Conservation (phyloP, 1,140 invertebrate genomes). For the Antheraea mylitta region DNA sequence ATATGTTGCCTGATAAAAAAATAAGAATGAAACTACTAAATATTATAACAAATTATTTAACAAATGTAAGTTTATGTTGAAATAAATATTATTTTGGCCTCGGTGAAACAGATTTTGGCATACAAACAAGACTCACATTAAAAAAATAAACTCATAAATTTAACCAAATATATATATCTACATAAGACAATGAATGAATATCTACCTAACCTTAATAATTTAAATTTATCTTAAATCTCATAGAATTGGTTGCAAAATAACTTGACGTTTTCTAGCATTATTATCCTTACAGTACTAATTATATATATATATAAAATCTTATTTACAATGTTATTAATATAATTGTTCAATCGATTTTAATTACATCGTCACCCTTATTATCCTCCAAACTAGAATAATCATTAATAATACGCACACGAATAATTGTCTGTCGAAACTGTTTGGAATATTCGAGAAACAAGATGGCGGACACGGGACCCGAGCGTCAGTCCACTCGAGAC, state of each 20-base stretch:
- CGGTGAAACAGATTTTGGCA: conserved; percentile 47
- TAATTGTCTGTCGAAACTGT: conserved; percentile 17
- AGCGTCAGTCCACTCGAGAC: conserved; percentile 66
- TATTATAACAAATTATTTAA: conserved; percentile 6
- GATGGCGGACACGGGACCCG: conserved; percentile 13
- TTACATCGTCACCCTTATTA: conserved; percentile 42
- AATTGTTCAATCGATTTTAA: conserved; percentile 63
- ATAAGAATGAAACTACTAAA: conserved; percentile 2
- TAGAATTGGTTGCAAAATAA: conserved; percentile 69
- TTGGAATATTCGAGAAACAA: conserved; percentile 19
- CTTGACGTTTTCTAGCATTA: conserved; percentile 63
- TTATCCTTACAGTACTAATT: conserved; percentile 64
- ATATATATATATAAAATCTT: conserved; percentile 52
- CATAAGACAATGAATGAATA: conserved; percentile 45
- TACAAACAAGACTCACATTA: conserved; percentile 41
- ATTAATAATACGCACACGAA: conserved; percentile 9
- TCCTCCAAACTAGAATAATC: conserved; percentile 17
- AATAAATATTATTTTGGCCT: conserved; percentile 47
- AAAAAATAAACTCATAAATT: conserved; percentile 38
- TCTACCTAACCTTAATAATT: conserved; percentile 50
- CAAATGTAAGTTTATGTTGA: conserved; percentile 17
- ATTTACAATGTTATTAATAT: conserved; percentile 70
- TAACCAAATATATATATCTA: conserved; percentile 45
- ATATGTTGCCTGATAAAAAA: neutral
- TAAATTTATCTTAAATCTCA: conserved; percentile 46